Base-by-base conservation (phyloP, 2,888 invertebrate genomes). In the Nemapogon koenigi region DNA sequence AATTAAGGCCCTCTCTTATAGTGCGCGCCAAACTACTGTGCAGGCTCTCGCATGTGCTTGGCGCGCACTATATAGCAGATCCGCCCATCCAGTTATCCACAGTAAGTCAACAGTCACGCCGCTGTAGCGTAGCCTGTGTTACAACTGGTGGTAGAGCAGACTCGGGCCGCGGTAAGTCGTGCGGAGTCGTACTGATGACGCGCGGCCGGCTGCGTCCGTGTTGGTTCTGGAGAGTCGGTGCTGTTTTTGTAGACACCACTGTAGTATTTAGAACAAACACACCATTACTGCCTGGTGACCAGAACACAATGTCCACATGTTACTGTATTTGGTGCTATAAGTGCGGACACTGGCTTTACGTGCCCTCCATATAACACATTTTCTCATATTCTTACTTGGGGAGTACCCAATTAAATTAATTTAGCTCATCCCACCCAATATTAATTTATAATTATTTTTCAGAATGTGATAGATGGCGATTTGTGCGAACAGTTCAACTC, bases 401-500 rank as follows among this genome's bases (percentile, higher is more conserved):
- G 16, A 16, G 4, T 13, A 15, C 8, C 10, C 4, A 16, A 31
- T 15, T 31, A 15, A 16, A 31, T 31, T 15, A 26, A 37, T 15
- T 27, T 3, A 13, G 15, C 30, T 31, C 29, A 16, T 14, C 4
- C n/a, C n/a, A 7, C 6, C 6, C 22, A 22, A 22, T 22, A 7
- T 22, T 18, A 11, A 30, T 11, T 6, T 4, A 10, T 2, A 13
- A 18, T 45, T 47, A 46, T 62, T 60, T 82, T 83, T 6, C 82
- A 96, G 88, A 97, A 95, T 79, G 96, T 99, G 1, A 91, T 99
- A 49, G 99, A 99, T 64, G 99, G 99, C 2, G 99, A 99, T 70
- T 81, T 99, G 33, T 99, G 99, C 67, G 99, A 99, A 68, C 97
- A 98, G 78, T 99, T 94, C 75, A 96, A 96, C 63, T 94, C 97